Conservation (phyloP, 2,888 invertebrate genomes). For the Lumbricus terrestris region DNA sequence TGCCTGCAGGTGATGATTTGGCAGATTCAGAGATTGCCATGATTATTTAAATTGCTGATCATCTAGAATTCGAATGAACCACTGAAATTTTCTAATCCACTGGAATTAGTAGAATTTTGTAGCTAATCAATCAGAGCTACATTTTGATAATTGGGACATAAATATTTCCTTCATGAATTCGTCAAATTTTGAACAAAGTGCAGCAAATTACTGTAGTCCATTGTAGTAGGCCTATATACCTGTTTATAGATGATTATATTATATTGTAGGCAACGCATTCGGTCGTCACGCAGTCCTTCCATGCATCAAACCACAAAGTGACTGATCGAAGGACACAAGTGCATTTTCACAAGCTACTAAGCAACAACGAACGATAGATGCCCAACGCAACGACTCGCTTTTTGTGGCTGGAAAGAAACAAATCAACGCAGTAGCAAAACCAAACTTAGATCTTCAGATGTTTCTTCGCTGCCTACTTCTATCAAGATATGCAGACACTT, state of each 20-base stretch:
- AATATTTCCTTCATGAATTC: no score
- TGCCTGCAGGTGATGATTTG: no score
- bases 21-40: no score
- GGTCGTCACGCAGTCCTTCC: not conserved
- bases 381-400: not conserved
- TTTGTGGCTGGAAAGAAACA: not conserved
- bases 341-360: not conserved
- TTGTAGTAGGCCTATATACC: not conserved
- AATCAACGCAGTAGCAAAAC: not conserved
- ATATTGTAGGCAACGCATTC: not conserved
- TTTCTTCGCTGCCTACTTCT: not conserved
- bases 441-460: not conserved
- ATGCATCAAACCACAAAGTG: not conserved
- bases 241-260: not conserved
- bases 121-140: no score
- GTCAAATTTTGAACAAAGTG: no score
- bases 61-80: no score
- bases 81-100: no score
- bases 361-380: not conserved
- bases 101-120: no score
- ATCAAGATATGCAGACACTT: not conserved
- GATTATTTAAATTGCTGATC: no score
- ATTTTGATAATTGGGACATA: no score
- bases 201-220: no score
- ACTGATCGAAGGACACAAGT: not conserved